Base-by-base conservation (phyloP, 2,797 vertebrate genomes). In the Cirrhinus mrigala region DNA sequence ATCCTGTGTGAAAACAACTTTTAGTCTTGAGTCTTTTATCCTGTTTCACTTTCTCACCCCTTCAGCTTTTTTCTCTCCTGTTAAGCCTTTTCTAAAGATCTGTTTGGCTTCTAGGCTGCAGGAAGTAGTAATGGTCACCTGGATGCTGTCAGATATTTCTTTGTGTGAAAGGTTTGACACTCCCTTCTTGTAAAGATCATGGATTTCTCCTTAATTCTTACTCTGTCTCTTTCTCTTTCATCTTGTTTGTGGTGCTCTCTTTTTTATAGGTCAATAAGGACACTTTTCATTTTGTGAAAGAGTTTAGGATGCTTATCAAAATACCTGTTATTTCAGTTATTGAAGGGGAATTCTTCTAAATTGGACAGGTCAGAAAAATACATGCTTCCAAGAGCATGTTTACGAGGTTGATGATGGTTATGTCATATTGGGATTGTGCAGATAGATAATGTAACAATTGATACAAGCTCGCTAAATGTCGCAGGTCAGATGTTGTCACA, bases 1-100 rank as follows among this genome's bases (percentile, higher is more conserved):
- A 22, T 82, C 50, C 74, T 82, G 56, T 73, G 29, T 66, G 46
- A 64, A 79, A 81, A 82, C 68, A 88, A 78, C 80, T 85, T 79
- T 88, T 50, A 54, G 66, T 9, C n/a, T n/a, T n/a, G 20, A 33
- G 46, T 62, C 40, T n/a, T 79, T 62, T 76, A 56, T 40, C 33
- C 22, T 8, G 2, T 68, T 56, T 79, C 16, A 76, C 46, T 83
- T 79, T 22, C 64, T 74, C 52, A 20, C 56, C 66, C 48, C 68
- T 66, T 29, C 15, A 37, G 16, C 12, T 74, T 48, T 24, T 78
- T 18, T 62, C 48, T 60, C 27, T n/a, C 33, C 20, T n/a, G 20
- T 48, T 40, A 22, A 56, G 48, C 54, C n/a, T 60, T 70, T 37
- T 81, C 37, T 62, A 40, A 80, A 73, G 62, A 77, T 46, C 82